Evolutionary conservation across 1,140 invertebrate genomes (phyloP).

Genomic region (Stegodyphus mimosarum): DNA sequence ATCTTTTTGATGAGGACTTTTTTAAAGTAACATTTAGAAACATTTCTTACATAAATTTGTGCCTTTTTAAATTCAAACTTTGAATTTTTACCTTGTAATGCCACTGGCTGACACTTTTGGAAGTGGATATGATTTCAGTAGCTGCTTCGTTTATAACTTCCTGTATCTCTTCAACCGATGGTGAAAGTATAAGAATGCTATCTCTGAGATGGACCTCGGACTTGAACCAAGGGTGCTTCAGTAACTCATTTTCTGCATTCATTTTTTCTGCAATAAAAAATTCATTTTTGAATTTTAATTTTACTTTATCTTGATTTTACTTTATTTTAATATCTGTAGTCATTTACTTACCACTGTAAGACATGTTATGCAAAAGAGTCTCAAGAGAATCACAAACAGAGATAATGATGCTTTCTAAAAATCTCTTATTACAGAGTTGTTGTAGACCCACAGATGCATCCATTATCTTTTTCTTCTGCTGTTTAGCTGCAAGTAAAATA

Average conservation of each 20-base stretch:
- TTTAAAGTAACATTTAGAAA: too few relatives aligned
- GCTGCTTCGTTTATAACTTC: conserved; percentile 85
- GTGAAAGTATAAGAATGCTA: conserved; percentile 65
- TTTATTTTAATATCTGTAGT: too few relatives aligned
- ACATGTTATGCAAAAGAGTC: conserved; percentile 19
- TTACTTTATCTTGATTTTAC: too few relatives aligned
- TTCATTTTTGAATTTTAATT: too few relatives aligned
- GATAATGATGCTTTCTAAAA: conserved; percentile 38
- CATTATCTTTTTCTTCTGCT: conserved; percentile 32
- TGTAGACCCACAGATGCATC: conserved; percentile 29
- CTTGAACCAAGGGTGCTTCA: conserved; percentile 37
- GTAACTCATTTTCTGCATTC: background rate
- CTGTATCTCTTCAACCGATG: conserved; percentile 91
- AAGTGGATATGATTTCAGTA: conserved; percentile 84
- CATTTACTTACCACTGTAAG: conserved; percentile 28
- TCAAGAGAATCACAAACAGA: conserved; percentile 40
- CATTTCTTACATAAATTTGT: too few relatives aligned
- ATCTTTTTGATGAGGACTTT: too few relatives aligned
- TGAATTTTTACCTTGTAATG: conserved; percentile 17
- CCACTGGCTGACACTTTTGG: conserved; percentile 93
- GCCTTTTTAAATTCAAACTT: too few relatives aligned
- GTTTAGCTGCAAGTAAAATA: conserved; percentile 12
- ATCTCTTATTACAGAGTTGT: conserved; percentile 32
- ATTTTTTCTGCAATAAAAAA: conserved; percentile 18
- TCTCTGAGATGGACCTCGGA: conserved; percentile 18